Conservation (phyloP, 2,113 vertebrate genomes). For the Corapipo altera region DNA sequence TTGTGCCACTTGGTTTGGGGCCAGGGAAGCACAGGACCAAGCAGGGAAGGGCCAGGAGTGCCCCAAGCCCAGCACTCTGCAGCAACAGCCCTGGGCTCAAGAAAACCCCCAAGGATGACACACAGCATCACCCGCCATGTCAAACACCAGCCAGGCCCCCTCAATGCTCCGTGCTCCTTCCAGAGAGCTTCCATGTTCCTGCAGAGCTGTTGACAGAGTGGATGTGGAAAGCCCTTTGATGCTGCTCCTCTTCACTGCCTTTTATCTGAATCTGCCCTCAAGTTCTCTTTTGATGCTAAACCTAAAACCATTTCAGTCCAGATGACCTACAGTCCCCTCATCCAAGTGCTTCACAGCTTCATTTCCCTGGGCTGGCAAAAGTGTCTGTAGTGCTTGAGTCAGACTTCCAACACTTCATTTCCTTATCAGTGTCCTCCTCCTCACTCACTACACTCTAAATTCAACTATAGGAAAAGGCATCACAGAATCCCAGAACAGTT, state of each 20-base stretch:
- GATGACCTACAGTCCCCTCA: rapidly evolving
- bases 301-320: background rate
- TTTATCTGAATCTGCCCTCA: background rate
- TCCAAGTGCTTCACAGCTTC: background rate
- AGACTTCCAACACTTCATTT: background rate
- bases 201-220: background rate
- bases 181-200: background rate
- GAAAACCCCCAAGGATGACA: rapidly evolving
- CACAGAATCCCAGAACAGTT: background rate
- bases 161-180: rapidly evolving
- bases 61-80: background rate
- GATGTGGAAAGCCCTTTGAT: background rate
- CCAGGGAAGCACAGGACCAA: background rate
- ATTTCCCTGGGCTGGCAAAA: rapidly evolving
- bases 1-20: rapidly evolving
- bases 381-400: background rate
- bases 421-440: no score
- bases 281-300: background rate
- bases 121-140: rapidly evolving
- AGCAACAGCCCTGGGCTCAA: background rate
- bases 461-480: background rate
- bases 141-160: background rate
- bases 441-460: background rate
- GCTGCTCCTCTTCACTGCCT: background rate
- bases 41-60: background rate